Evolutionary conservation across 2,888 invertebrate genomes (phyloP).

Genomic region (Amphipyra berbera): DNA sequence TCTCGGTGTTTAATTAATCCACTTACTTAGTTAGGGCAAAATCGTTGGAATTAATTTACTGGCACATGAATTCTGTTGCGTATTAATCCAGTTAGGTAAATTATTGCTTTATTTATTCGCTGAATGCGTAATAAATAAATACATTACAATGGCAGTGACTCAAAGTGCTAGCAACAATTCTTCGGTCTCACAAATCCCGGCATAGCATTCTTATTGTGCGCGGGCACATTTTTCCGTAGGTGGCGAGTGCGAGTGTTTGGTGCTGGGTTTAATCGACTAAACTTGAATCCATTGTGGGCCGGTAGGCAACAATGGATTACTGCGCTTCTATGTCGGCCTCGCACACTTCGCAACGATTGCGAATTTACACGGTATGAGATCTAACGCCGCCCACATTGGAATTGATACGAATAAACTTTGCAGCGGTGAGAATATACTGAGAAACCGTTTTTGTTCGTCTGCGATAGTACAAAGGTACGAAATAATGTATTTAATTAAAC

Average conservation of each 20-base stretch:
- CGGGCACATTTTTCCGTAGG: constrained; percentile 73
- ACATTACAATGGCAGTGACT: constrained; percentile 55
- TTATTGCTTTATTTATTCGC: constrained; percentile 48
- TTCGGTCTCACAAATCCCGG: constrained; percentile 67
- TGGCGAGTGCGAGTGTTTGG: constrained; percentile 73
- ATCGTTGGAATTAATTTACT: constrained; percentile 29
- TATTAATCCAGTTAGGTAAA: constrained; percentile 13
- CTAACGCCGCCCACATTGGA: constrained; percentile 59
- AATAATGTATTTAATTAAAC: constrained; percentile 36
- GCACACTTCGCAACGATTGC: constrained; percentile 61
- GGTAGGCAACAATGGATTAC: constrained; percentile 75
- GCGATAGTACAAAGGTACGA: constrained; percentile 11
- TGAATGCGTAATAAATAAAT: constrained; percentile 67
- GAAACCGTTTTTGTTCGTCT: constrained; percentile 32
- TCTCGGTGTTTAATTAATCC: constrained; percentile 21
- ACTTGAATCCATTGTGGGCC: constrained; percentile 73
- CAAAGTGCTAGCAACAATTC: constrained; percentile 67
- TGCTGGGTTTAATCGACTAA: constrained; percentile 78
- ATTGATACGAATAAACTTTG: constrained; percentile 51
- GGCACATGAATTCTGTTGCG: background rate
- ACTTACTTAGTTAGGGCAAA: constrained; percentile 6
- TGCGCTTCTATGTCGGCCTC: constrained; percentile 60
- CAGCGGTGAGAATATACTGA: constrained; percentile 6
- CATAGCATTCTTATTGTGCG: constrained; percentile 68
- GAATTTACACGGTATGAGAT: constrained; percentile 66